A percentile compares a stretch with the other conserved stretches of the same genome.
Conservation (phyloP, 2,797 vertebrate genomes). For the Podarcis siculus region DNA sequence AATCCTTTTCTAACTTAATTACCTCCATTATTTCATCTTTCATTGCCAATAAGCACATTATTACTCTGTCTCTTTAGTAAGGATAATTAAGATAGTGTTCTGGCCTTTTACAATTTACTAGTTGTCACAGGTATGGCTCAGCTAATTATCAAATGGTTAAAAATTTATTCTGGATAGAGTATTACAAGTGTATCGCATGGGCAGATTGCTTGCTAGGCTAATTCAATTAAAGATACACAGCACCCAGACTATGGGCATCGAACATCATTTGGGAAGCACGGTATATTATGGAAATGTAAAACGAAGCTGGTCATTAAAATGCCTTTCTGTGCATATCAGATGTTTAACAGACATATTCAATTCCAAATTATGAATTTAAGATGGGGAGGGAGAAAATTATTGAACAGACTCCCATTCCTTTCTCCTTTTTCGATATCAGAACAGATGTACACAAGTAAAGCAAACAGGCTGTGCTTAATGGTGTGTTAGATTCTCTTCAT, state of each 20-base stretch:
- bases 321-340: conserved; percentile 6
- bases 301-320: conserved; percentile 28
- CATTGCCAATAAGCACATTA: conserved; percentile 70
- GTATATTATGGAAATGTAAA: conserved; percentile 40
- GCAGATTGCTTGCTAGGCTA: conserved; percentile 42
- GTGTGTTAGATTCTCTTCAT: conserved; percentile 32
- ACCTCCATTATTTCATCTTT: conserved; percentile 68
- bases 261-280: conserved; percentile 51
- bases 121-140: conserved; percentile 70
- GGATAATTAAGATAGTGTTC: conserved; percentile 73
- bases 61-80: conserved; percentile 68
- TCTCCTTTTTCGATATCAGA: conserved; percentile 26
- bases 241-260: not conserved
- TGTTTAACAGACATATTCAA: conserved; percentile 12
- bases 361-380: conserved; percentile 34
- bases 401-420: not conserved
- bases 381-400: conserved; percentile 34
- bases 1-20: conserved; percentile 72
- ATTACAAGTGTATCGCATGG: conserved; percentile 38
- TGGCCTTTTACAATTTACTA: conserved; percentile 69
- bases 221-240: conserved; percentile 49
- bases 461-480: conserved; percentile 29
- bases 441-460: conserved; percentile 36
- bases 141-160: conserved; percentile 75
- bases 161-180: conserved; percentile 62